phyloP scores from a whole-genome alignment of 2,888 invertebrate species.

The Leuctra nigra region DNA sequence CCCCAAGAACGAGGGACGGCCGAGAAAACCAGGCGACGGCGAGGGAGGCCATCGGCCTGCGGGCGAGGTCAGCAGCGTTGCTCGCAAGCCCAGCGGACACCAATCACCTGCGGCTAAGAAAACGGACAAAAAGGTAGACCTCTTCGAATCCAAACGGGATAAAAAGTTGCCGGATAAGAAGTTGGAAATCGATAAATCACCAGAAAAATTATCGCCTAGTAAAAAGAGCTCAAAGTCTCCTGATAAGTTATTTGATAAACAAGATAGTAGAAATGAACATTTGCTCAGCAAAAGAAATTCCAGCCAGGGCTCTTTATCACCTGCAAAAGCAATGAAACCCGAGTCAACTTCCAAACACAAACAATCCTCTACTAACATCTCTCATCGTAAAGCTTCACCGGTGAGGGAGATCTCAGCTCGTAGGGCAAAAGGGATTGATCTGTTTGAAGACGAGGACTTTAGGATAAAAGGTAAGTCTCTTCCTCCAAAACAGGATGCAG shows the following conservation, averaged over 20 bases:
- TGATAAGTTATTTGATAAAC: constrained; percentile 41
- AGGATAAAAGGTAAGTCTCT: not conserved
- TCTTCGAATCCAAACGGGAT: not conserved
- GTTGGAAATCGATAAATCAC: constrained; percentile 39
- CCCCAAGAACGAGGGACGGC: constrained; percentile 32
- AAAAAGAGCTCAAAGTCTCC: constrained; percentile 45
- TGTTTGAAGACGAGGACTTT: not conserved
- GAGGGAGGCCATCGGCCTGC: constrained; percentile 25
- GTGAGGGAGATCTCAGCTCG: too few species aligned
- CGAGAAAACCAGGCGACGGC: constrained; percentile 41
- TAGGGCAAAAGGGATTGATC: not conserved
- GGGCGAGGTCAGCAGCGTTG: constrained; percentile 21
- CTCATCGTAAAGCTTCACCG: too few species aligned
- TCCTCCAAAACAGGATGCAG: not conserved
- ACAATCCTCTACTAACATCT: not conserved
- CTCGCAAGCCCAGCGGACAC: constrained; percentile 49
- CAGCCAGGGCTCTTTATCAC: not conserved
- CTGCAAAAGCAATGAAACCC: constrained; percentile 4
- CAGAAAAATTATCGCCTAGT: constrained; percentile 40
- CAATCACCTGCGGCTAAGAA: constrained; percentile 37
- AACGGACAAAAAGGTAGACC: constrained; percentile 51
- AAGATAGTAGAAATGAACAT: constrained; percentile 31
- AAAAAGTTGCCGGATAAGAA: constrained; percentile 37
- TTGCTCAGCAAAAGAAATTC: constrained; percentile 34
- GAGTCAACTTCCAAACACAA: not conserved